phyloP scores from a whole-genome alignment of 1,140 invertebrate genomes.

The Reticulitermes speratus region DNA sequence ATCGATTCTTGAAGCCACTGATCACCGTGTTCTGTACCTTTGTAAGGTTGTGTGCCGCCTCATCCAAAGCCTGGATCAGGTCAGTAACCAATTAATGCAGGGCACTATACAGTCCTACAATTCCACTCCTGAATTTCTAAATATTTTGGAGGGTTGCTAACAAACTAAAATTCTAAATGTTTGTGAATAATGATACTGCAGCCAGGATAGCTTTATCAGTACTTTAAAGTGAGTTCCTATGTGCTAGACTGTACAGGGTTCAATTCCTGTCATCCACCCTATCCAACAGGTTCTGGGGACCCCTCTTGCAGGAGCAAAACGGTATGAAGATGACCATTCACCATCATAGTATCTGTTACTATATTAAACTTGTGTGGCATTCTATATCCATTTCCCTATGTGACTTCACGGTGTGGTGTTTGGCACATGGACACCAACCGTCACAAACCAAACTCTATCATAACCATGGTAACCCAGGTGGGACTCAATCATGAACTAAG shows the following conservation, averaged over 20 bases:
- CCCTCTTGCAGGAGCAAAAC: too few relatives aligned
- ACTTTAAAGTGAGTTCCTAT: background rate
- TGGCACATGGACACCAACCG: too few relatives aligned
- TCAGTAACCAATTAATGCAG: background rate
- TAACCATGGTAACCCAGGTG: too few relatives aligned
- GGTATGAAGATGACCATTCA: too few relatives aligned
- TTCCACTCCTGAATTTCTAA: background rate
- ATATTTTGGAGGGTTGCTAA: background rate
- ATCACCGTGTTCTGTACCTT: constrained; percentile 37
- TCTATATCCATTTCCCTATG: too few relatives aligned
- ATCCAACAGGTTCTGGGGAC: too few relatives aligned
- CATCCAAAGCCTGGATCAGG: constrained; percentile 28
- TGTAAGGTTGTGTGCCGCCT: constrained; percentile 26
- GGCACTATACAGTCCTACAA: background rate
- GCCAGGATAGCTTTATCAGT: background rate
- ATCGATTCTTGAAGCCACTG: constrained; percentile 47
- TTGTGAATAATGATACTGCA: background rate
- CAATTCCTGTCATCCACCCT: too few relatives aligned
- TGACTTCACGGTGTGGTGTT: too few relatives aligned
- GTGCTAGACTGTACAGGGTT: background rate
- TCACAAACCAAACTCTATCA: too few relatives aligned
- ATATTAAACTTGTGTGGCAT: too few relatives aligned
- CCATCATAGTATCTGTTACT: too few relatives aligned
- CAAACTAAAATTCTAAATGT: background rate
- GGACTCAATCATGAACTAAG: too few relatives aligned